These are phyloP conservation scores for Huso huso DNA, from an alignment of 2,797 vertebrate genomes.

Conservation along the genomic window DNA sequence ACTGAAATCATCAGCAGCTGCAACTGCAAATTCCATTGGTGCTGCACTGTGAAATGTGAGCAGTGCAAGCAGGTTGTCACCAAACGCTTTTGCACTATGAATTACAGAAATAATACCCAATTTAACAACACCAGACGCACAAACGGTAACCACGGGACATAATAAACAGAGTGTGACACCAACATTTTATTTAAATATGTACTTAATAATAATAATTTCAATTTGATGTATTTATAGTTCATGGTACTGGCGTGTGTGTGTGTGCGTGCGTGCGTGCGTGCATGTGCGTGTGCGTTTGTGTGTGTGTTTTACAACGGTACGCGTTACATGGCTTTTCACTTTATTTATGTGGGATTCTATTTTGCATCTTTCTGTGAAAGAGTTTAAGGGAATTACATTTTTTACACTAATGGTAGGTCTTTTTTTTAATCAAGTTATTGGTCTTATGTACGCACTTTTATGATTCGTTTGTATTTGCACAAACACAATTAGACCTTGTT, in stretches of 20 bases:
- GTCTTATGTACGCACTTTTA: too few relatives aligned
- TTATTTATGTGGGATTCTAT: too few relatives aligned
- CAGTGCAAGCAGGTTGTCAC: conserved; percentile 72
- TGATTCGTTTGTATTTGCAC: too few relatives aligned
- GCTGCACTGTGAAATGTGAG: conserved; percentile 86
- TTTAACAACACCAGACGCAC: conserved; percentile 40
- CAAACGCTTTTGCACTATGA: conserved; percentile 71
- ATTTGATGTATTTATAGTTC: neutral
- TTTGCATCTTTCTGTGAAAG: too few relatives aligned
- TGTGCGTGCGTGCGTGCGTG: too few relatives aligned
- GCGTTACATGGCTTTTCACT: too few relatives aligned
- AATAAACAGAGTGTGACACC: conserved; percentile 9
- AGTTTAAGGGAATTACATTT: too few relatives aligned
- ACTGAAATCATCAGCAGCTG: conserved; percentile 66
- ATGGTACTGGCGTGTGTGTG: neutral
- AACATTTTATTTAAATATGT: neutral
- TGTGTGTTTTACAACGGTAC: too few relatives aligned
- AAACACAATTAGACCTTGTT: too few relatives aligned
- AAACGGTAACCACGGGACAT: conserved; percentile 48
- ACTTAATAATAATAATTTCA: neutral
- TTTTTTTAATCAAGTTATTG: too few relatives aligned
- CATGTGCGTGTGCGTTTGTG: neutral
- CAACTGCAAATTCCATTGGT: conserved; percentile 97
- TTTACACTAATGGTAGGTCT: too few relatives aligned
- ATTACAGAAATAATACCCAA: conserved; percentile 34